Conservation (phyloP, 1,140 invertebrate genomes). For the Rhyzopertha dominica region DNA sequence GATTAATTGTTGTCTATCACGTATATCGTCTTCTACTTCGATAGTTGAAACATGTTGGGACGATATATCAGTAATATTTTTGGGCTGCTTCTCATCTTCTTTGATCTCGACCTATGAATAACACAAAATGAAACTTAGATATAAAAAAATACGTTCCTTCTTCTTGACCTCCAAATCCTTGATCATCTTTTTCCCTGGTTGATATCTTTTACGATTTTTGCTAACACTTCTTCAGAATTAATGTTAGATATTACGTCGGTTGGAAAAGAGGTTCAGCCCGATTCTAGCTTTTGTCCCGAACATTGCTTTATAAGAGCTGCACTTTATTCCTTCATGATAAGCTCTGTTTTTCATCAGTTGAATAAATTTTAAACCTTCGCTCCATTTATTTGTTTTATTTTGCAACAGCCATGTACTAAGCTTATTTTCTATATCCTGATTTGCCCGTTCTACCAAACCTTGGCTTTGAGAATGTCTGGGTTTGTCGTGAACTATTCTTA, state of each 20-base stretch:
- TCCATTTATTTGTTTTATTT: conserved; percentile 32
- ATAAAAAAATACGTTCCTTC: too few relatives aligned
- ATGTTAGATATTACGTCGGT: conserved; percentile 3
- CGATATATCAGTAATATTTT: too few relatives aligned
- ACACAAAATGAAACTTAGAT: too few relatives aligned
- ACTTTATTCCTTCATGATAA: conserved; percentile 29
- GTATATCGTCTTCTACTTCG: too few relatives aligned
- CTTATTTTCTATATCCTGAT: conserved; percentile 40
- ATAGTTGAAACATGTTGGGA: too few relatives aligned
- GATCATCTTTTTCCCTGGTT: too few relatives aligned
- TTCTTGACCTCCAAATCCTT: too few relatives aligned
- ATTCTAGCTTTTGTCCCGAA: conserved; percentile 22
- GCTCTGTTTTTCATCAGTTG: conserved; percentile 37
- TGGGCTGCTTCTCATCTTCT: too few relatives aligned
- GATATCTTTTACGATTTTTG: conserved; percentile 2
- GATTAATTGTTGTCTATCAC: too few relatives aligned
- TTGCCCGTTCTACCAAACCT: conserved; percentile 31
- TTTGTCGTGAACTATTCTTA: conserved; percentile 34
- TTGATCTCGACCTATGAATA: too few relatives aligned
- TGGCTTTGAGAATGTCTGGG: conserved; percentile 38
- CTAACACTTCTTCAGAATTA: conserved; percentile 4
- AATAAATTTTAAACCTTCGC: conserved; percentile 26
- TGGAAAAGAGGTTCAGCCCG: conserved; percentile 4
- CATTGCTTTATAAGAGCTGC: conserved; percentile 29
- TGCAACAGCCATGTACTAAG: conserved; percentile 30